Conservation (phyloP, 2,888 invertebrate genomes). For the Pseudeuparius sepicola region DNA sequence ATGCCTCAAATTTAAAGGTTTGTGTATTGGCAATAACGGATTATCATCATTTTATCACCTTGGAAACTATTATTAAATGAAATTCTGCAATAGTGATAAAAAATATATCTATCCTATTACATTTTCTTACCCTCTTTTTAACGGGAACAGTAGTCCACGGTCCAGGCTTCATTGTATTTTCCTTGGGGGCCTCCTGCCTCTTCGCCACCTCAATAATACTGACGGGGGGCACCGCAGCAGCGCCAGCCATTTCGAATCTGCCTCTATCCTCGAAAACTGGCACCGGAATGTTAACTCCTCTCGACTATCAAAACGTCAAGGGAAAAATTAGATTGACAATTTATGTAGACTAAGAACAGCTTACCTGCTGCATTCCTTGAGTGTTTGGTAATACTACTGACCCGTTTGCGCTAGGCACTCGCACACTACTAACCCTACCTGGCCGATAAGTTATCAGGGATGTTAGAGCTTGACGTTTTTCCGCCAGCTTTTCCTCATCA, state of each 20-base stretch:
- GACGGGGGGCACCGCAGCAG: constrained; percentile 32
- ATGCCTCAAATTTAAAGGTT: no score
- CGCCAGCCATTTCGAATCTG: constrained; percentile 33
- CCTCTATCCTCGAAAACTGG: constrained; percentile 1
- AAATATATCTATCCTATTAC: no score
- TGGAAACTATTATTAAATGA: no score
- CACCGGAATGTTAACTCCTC: neutral
- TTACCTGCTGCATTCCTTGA: no score
- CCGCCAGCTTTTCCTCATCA: constrained; percentile 44
- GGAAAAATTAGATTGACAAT: no score
- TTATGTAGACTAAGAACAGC: no score
- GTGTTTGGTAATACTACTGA: no score
- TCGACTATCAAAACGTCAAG: no score
- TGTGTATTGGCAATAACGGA: no score
- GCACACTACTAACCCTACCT: constrained; percentile 44
- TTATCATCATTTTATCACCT: no score
- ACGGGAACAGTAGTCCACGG: constrained; percentile 51
- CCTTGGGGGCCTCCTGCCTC: constrained; percentile 47
- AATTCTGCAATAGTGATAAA: no score
- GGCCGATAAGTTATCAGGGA: constrained; percentile 60
- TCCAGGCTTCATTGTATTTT: constrained; percentile 61
- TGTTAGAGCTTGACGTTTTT: constrained; percentile 67
- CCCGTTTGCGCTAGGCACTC: constrained; percentile 23
- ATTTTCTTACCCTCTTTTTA: constrained; percentile 35
- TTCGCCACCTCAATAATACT: constrained; percentile 50